phyloP scores from a whole-genome alignment of 2,113 vertebrate species.

The Microcebus murinus region DNA sequence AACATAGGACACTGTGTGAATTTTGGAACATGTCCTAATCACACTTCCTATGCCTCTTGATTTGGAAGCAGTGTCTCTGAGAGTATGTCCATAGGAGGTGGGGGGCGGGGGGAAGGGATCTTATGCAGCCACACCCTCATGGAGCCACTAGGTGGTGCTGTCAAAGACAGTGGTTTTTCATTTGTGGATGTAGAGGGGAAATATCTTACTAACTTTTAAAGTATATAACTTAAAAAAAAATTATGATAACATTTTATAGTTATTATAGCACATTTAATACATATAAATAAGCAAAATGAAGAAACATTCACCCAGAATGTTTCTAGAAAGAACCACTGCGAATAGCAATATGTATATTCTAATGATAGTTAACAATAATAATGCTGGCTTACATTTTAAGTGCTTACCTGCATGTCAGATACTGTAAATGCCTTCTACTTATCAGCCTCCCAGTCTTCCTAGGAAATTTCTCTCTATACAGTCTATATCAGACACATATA shows the following conservation, averaged over 20 bases:
- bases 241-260: neutral
- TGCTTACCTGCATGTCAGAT: neutral
- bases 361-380: neutral
- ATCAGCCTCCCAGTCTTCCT: neutral
- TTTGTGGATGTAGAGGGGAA: neutral
- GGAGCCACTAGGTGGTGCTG: slow-evolving; percentile 39
- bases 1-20: neutral
- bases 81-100: neutral
- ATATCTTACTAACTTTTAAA: neutral
- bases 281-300: neutral
- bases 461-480: neutral
- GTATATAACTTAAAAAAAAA: neutral
- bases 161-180: neutral
- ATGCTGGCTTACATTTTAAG: neutral
- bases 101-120: neutral
- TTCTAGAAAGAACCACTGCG: neutral
- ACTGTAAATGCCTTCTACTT: no score
- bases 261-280: neutral
- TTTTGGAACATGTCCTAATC: neutral
- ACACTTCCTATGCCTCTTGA: neutral
- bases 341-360: neutral
- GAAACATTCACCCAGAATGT: neutral
- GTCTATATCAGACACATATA: neutral
- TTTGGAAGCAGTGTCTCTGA: neutral
- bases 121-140: neutral